phyloP scores from a whole-genome alignment of 2,888 invertebrate species.

The Amiota minor region DNA sequence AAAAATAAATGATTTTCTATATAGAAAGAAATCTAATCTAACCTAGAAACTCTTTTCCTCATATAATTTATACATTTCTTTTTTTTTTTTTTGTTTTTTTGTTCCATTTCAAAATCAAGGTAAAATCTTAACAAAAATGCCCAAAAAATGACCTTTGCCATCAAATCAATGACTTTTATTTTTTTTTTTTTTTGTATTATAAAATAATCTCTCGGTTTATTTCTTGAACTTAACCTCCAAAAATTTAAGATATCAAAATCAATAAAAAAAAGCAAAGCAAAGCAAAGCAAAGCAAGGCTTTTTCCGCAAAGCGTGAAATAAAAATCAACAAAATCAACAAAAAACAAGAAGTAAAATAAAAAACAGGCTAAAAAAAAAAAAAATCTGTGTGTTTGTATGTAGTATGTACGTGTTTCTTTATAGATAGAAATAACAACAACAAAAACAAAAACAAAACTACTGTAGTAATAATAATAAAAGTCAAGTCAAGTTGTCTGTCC shows the following conservation, averaged over 20 bases:
- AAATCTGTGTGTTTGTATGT: background rate
- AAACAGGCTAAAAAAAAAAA: background rate
- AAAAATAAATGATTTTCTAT: too few species aligned
- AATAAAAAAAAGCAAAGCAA: too few species aligned
- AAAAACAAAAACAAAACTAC: background rate
- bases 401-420: background rate
- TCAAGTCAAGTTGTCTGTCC: background rate
- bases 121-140: background rate
- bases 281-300: constrained; percentile 14
- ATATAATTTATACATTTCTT: too few species aligned
- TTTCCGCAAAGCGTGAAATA: constrained; percentile 17
- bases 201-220: background rate
- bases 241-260: too few species aligned
- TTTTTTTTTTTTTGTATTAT: background rate
- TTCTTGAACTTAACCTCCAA: constrained; percentile 24
- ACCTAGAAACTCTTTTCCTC: too few species aligned
- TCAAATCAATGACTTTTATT: constrained; percentile 24
- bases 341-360: constrained; percentile 4
- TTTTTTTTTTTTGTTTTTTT: too few species aligned
- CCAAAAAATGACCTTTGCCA: constrained; percentile 20
- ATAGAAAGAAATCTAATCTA: too few species aligned
- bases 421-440: constrained; percentile 5
- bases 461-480: constrained; percentile 3
- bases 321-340: constrained; percentile 10
- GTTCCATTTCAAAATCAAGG: too few species aligned